These are phyloP conservation scores for Cotesia vestalis DNA, from an alignment of 1,140 invertebrate genomes.

Conservation along the genomic window DNA sequence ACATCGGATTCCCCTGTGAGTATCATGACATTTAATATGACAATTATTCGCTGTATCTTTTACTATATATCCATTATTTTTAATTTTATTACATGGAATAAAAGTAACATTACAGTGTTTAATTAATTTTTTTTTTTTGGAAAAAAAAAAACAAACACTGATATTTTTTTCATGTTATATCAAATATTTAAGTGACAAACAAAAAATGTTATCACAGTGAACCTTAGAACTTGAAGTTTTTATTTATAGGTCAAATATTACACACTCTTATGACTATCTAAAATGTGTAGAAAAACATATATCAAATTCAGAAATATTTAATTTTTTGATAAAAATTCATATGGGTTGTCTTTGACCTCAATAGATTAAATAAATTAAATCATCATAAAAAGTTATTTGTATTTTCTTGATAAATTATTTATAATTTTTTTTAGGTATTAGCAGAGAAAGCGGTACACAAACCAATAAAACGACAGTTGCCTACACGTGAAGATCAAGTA, in stretches of 20 bases:
- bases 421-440: conserved; percentile 52
- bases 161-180: too few species aligned
- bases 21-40: neutral
- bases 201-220: too few species aligned
- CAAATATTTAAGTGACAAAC: too few species aligned
- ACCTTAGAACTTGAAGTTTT: too few species aligned
- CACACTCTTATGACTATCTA: too few species aligned
- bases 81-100: too few species aligned
- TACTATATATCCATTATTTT: too few species aligned
- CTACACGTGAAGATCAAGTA: conserved; percentile 83
- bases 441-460: conserved; percentile 64
- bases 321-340: neutral
- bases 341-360: neutral
- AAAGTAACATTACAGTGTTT: too few species aligned
- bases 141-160: neutral
- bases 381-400: too few species aligned
- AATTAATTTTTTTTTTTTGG: neutral
- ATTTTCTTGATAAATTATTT: neutral
- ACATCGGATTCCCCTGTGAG: conserved; percentile 56
- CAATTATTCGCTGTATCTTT: too few species aligned
- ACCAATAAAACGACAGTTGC: conserved; percentile 77
- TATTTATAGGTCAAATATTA: too few species aligned
- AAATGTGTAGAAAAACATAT: too few species aligned
- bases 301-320: neutral
- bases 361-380: neutral